Evolutionary conservation across 2,888 invertebrate species (phyloP), one percentile per base, ranked within the genome.

Genomic region (Nebria salina): DNA sequence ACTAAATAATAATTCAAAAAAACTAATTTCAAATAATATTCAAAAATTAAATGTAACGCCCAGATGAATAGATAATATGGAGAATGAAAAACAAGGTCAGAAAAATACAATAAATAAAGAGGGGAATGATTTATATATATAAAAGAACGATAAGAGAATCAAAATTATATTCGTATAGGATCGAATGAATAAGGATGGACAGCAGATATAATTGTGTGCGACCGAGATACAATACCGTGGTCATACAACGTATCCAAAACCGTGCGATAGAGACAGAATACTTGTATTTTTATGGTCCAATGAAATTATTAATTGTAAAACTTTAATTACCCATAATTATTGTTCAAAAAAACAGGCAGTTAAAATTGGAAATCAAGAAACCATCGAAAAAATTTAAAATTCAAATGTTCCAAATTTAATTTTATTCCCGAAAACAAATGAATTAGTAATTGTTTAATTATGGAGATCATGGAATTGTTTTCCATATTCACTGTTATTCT

Each of bases 261-360:
- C 54, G 54, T 54, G 54, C 54, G 54, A 54, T 54, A 54, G 78
- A 73, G 72, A 70, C 13, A 8, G 65, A 43, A 65, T 65, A 15
- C 64, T 75, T 41, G 70, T 75, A 64, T 78, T 80, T 80, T 80
- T 75, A 75, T 26, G 80, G 70, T 75, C 80, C 80, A 80, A 80
- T 80, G 80, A 80, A 75, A 80, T 80, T 75, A 80, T 80, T 80
- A 80, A 80, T 80, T 80, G 80, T 75, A 65, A 74, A 80, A 54
- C 54, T 80, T 75, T 80, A 80, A 80, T 80, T 80, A 80, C 80
- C 70, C 74, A 70, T 80, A 80, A 80, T 80, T 75, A 80, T 75
- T 80, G 75, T 75, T 72, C 15, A 75, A 70, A 70, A 80, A 80
- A 80, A 80, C 80, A 80, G 70, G 75, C 75, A 75, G 75, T 80